A percentile compares a stretch with the other conserved stretches of the same genome.
phyloP scores from a whole-genome alignment of 2,113 vertebrate species.

The Corythoichthys haematopterus region DNA sequence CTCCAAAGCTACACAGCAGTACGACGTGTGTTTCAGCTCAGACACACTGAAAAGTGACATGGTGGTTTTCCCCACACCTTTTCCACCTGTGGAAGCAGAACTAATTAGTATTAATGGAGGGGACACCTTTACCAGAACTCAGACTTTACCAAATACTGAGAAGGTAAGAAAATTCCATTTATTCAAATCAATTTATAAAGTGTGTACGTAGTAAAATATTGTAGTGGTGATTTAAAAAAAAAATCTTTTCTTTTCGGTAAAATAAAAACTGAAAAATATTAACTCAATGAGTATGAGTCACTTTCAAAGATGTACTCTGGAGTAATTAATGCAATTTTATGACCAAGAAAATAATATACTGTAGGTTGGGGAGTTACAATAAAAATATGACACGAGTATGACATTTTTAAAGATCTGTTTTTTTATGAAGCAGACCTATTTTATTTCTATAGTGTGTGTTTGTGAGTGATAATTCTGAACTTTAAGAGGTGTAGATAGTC shows the following conservation, averaged over 20 bases:
- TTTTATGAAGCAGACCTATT: not conserved
- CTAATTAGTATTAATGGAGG: slow-evolving; percentile 48
- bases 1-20: slow-evolving; percentile 62
- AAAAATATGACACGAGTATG: no score
- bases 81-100: slow-evolving; percentile 39
- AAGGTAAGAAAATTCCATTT: slow-evolving; percentile 12
- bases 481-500: not conserved
- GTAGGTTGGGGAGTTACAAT: no score
- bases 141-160: slow-evolving; percentile 33
- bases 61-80: slow-evolving; percentile 40
- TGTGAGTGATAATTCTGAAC: not conserved
- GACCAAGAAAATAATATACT: no score
- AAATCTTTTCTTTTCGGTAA: no score
- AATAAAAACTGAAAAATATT: no score
- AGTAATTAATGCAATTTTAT: no score
- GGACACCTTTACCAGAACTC: slow-evolving; percentile 40
- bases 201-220: not conserved
- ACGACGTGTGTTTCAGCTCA: slow-evolving; percentile 60
- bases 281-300: no score
- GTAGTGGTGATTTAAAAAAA: no score
- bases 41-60: slow-evolving; percentile 56
- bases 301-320: no score
- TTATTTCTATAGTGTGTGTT: not conserved
- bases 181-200: not conserved
- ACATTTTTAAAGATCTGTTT: no score